Evolutionary conservation across 2,797 vertebrate species (phyloP).

Genomic region (Cuniculus paca): DNA sequence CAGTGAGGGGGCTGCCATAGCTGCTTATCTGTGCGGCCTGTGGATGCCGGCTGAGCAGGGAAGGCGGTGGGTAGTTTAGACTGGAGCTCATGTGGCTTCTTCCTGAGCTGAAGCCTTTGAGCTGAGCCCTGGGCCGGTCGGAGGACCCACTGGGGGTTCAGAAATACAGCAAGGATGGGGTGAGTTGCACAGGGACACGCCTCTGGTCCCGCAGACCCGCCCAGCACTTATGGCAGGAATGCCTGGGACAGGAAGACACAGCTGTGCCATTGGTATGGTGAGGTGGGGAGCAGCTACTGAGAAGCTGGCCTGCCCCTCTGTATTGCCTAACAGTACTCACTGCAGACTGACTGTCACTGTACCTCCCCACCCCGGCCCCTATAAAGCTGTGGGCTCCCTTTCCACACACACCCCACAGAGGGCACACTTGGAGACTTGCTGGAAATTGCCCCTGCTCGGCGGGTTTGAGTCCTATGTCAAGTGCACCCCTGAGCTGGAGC

Average conservation of each 20-base stretch:
- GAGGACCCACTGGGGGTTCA: background rate
- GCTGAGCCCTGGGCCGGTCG: background rate
- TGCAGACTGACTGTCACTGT: fast-evolving
- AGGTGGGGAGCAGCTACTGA: fast-evolving
- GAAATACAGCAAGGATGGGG: background rate
- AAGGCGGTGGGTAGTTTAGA: background rate
- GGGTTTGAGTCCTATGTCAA: background rate
- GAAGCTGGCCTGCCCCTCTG: fast-evolving
- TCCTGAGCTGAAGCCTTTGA: too few relatives aligned
- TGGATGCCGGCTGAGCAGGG: background rate
- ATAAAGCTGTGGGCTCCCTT: background rate
- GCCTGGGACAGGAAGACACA: background rate
- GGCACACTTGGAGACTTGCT: fast-evolving
- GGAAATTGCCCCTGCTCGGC: too few relatives aligned
- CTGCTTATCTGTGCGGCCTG: fast-evolving
- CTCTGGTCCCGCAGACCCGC: too few relatives aligned
- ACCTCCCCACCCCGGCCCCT: fast-evolving
- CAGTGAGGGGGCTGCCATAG: background rate
- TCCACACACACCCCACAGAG: fast-evolving
- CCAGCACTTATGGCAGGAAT: fast-evolving
- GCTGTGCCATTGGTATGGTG: fast-evolving
- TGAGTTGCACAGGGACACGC: background rate
- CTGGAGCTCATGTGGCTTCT: fast-evolving
- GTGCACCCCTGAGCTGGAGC: background rate
- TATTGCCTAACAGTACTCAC: fast-evolving